Conservation (phyloP, 1,140 invertebrate genomes). For the Papilio xuthus region DNA sequence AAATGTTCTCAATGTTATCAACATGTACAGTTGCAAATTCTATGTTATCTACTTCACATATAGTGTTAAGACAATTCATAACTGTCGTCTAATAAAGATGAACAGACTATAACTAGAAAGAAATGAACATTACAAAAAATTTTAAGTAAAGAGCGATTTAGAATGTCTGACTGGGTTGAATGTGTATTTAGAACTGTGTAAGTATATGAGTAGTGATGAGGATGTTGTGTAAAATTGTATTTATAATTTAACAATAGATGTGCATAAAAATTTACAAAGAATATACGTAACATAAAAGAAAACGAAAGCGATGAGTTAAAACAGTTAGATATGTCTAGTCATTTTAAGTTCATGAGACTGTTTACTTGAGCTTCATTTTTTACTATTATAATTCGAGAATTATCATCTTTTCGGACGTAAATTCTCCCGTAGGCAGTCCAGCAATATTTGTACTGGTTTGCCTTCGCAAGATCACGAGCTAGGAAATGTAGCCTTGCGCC, state of each 20-base stretch:
- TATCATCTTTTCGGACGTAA: constrained; percentile 37
- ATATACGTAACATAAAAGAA: background rate
- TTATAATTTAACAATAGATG: too few species aligned
- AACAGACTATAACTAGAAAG: background rate
- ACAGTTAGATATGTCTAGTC: constrained; percentile 24
- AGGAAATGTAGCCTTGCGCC: constrained; percentile 37
- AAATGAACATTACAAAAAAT: too few species aligned
- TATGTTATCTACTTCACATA: constrained; percentile 12
- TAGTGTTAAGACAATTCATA: background rate
- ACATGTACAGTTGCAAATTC: constrained; percentile 26
- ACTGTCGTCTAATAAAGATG: background rate
- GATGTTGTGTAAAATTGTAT: background rate
- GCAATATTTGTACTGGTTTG: constrained; percentile 39
- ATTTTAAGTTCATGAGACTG: constrained; percentile 21
- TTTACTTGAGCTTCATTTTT: constrained; percentile 37
- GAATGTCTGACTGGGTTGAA: background rate
- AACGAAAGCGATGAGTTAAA: background rate
- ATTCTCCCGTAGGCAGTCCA: constrained; percentile 40
- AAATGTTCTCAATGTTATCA: constrained; percentile 33
- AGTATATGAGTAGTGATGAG: background rate
- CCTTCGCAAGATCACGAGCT: constrained; percentile 30
- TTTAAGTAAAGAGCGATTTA: background rate
- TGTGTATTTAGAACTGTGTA: background rate
- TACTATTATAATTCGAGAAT: constrained; percentile 31
- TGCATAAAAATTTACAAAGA: background rate